Base-by-base conservation (phyloP, 1,140 invertebrate species). In the Sinonovacula constricta region DNA sequence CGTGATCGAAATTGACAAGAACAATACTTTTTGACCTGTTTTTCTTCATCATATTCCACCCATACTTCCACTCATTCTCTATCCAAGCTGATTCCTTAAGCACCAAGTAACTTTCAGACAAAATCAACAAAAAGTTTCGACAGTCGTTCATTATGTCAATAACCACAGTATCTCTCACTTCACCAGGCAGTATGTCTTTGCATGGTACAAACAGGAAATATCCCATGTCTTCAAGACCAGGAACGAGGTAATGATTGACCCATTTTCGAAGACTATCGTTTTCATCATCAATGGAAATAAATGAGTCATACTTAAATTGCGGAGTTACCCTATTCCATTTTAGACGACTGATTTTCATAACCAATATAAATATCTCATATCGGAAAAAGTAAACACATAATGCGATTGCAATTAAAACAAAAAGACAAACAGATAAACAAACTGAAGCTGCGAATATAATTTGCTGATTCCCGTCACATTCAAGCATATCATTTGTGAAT, bases 11-110 rank as follows among this genome's bases (percentile, higher is more conserved):
- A 34, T 67, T 67, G 15, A 67, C 65, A 15, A 67, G 22, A 22
- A 67, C 30, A 26, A 49, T 26, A 18, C 22, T 67, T 24, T 49
- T 67, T 0, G 10, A 14, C 3, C 7, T 1, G 26, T 49, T 28
- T 14, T 2, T 18, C 36, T 1, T 51, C 15, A 49, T 49, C 34
- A 3, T 33, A 28, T 67, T 18, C 65, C 65, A 67, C 1, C 31
- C 65, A 67, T 49, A 67, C 28, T 67, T 67, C 65, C 65, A 67
- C 51, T 67, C 62, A 24, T 34, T 65, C n/a, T 67, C 65, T 14
- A 15, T 49, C 39, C 39, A 45, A n/a, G 14, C n/a, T 65, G 4
- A 15, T 65, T 31, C 10, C 30, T 28, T 7, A 30, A 60, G 33
- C n/a, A 1, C 14, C 18, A 65, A n/a, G 30, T 63, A 75, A 34